Conservation (phyloP, 2,888 invertebrate genomes). For the Theretra japonica region DNA sequence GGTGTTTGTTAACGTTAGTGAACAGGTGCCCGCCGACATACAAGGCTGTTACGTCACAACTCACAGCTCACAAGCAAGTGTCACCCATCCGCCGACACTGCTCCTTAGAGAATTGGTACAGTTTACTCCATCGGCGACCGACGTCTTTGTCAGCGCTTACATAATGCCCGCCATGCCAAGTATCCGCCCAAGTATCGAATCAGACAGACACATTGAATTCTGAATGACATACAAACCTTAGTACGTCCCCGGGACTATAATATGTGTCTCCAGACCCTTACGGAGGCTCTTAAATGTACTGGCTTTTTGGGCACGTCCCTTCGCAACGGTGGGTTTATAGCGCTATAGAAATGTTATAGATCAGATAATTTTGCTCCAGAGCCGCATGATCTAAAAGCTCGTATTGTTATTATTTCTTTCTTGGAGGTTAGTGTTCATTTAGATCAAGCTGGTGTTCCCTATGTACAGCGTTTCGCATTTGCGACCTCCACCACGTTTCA, state of each 20-base stretch:
- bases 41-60: neutral
- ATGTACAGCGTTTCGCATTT: neutral
- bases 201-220: constrained; percentile 3
- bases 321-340: constrained; percentile 29
- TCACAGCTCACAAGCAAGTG: neutral
- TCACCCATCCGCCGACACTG: neutral
- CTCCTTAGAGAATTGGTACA: neutral
- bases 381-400: constrained; percentile 35
- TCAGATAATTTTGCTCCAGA: constrained; percentile 35
- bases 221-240: constrained; percentile 2
- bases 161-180: neutral
- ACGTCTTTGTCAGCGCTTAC: neutral
- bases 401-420: constrained; percentile 28
- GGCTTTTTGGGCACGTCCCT: constrained; percentile 30
- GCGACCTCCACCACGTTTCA: neutral
- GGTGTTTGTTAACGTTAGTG: neutral
- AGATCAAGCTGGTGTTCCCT: neutral
- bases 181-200: neutral
- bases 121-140: neutral
- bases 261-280: constrained; percentile 32
- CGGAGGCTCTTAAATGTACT: constrained; percentile 37
- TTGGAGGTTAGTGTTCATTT: neutral
- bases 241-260: neutral
- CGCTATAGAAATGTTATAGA: constrained; percentile 34
- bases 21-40: neutral